Percentiles rank a stretch among this genome's conserved stretches.
phyloP scores from a whole-genome alignment of 2,113 vertebrate species.

The Otocyon megalotis region DNA sequence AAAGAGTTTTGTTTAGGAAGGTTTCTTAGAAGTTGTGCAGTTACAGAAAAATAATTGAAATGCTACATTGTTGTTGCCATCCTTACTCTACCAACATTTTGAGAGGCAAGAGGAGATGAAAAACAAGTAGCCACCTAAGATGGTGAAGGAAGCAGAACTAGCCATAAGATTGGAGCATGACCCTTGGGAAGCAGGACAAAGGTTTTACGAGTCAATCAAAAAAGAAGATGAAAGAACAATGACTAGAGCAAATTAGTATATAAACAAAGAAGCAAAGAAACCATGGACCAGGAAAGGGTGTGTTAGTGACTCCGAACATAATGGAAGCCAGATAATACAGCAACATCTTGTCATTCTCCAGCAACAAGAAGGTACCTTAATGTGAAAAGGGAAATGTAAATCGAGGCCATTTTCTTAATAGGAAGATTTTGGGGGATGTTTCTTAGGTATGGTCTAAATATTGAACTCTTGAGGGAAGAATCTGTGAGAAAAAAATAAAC shows the following conservation, averaged over 20 bases:
- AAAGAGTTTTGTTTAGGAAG: background rate
- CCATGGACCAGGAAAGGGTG: background rate
- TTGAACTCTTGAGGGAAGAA: constrained; percentile 61
- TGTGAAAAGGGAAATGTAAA: background rate
- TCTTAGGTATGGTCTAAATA: background rate
- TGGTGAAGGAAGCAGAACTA: background rate
- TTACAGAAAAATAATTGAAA: background rate
- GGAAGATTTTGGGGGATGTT: constrained; percentile 31
- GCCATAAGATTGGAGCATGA: background rate
- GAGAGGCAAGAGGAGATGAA: background rate
- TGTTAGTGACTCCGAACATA: background rate
- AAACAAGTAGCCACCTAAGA: background rate
- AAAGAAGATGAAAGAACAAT: background rate
- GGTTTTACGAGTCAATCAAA: background rate
- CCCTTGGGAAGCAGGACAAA: background rate
- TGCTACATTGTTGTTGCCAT: background rate
- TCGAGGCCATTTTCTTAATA: background rate
- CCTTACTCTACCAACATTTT: background rate
- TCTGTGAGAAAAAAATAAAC: constrained; percentile 72
- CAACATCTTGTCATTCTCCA: background rate
- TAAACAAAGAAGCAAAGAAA: background rate
- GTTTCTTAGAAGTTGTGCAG: background rate
- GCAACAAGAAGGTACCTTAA: background rate
- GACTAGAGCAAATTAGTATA: background rate
- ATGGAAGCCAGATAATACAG: background rate